A percentile compares a stretch with the other conserved stretches of the same genome.
Conservation (phyloP, 2,888 invertebrate species). For the Ecdyonurus torrentis region DNA sequence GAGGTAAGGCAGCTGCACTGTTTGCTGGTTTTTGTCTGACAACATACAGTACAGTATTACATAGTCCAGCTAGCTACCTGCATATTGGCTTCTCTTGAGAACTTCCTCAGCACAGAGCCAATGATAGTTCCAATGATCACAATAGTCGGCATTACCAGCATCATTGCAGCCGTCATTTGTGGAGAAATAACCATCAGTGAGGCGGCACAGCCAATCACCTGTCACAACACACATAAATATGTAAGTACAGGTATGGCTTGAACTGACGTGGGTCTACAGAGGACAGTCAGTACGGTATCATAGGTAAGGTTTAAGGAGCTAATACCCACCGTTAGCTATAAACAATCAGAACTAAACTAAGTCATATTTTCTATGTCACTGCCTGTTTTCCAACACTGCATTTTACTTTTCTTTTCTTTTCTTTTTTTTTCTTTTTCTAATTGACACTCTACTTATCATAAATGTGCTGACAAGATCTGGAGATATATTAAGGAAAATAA, state of each 20-base stretch:
- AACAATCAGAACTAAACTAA: too few species aligned
- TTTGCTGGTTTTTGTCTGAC: too few species aligned
- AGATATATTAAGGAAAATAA: too few species aligned
- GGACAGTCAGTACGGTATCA: neutral
- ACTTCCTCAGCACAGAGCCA: conserved; percentile 55
- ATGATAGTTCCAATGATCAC: conserved; percentile 70
- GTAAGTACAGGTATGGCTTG: conserved; percentile 6
- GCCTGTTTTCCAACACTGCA: too few species aligned
- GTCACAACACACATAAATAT: conserved; percentile 9
- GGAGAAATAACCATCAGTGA: conserved; percentile 79
- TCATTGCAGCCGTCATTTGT: conserved; percentile 67
- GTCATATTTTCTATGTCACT: too few species aligned
- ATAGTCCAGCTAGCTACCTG: too few species aligned
- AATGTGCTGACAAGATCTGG: too few species aligned
- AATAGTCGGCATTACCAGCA: conserved; percentile 71
- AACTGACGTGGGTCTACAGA: conserved; percentile 18
- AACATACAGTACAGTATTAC: too few species aligned
- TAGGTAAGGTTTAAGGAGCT: conserved; percentile 1
- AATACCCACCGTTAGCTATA: neutral
- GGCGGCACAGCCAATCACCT: conserved; percentile 50
- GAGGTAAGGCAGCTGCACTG: too few species aligned
- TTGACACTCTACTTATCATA: too few species aligned
- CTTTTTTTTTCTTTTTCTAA: too few species aligned
- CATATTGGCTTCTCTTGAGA: conserved; percentile 65
- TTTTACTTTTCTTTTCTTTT: too few species aligned